phyloP scores from a whole-genome alignment of 2,888 invertebrate species.

The Mactromeris polynyma region DNA sequence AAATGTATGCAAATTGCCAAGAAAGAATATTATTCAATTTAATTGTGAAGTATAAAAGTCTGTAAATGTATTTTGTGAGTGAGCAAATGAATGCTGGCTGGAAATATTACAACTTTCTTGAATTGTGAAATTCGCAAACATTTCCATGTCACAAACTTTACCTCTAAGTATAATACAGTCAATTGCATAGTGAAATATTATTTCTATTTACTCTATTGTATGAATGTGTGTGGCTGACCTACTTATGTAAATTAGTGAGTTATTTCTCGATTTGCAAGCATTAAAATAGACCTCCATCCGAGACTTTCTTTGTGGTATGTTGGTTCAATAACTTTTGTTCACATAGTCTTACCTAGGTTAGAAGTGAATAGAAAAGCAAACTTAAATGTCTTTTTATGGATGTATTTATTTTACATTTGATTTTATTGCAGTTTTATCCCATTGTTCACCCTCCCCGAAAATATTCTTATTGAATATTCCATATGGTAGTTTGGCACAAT shows the following conservation, averaged over 20 bases:
- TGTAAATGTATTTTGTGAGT: no score
- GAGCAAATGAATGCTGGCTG: no score
- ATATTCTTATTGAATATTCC: neutral
- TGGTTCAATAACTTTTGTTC: conserved; percentile 1
- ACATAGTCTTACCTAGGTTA: neutral
- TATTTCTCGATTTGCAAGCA: neutral
- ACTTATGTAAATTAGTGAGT: neutral
- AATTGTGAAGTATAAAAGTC: no score
- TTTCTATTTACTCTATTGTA: no score
- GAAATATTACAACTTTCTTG: no score
- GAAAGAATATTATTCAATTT: no score
- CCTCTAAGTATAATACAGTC: no score
- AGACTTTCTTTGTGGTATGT: neutral
- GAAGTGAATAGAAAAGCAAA: neutral
- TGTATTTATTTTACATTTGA: neutral
- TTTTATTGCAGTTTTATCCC: conserved; percentile 4
- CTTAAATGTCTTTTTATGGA: conserved; percentile 1
- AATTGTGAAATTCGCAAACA: no score
- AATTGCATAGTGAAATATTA: no score
- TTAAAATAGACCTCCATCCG: neutral
- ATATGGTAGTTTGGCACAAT: no score
- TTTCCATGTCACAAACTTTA: no score
- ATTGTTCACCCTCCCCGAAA: neutral
- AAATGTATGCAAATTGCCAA: no score
- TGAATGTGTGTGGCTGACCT: neutral